Conservation (phyloP, 2,888 invertebrate species). For the Fragum sueziense region DNA sequence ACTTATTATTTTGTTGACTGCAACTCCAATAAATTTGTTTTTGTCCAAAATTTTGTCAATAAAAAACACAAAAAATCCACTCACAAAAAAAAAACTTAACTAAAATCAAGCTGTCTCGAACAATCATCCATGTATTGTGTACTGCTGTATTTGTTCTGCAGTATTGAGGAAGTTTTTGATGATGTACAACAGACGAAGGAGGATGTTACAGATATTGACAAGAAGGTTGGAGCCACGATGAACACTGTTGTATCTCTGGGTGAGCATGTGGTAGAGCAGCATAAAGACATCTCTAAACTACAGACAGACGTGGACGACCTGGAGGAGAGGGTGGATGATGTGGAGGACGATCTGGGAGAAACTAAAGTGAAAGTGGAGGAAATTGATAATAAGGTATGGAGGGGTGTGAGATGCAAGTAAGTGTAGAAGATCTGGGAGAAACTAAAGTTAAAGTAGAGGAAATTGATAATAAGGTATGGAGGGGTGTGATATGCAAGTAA, state of each 20-base stretch:
- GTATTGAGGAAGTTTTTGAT: slow-evolving; percentile 69
- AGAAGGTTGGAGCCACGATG: slow-evolving; percentile 67
- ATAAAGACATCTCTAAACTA: slow-evolving; percentile 61
- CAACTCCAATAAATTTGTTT: no score
- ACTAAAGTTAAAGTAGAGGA: slow-evolving; percentile 74
- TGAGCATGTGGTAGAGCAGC: slow-evolving; percentile 68
- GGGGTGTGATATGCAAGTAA: no score
- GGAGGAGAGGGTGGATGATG: slow-evolving; percentile 65
- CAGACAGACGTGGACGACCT: slow-evolving; percentile 60
- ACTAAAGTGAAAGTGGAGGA: slow-evolving; percentile 74
- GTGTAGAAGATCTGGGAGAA: slow-evolving; percentile 67
- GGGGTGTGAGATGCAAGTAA: no score
- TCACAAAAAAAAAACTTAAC: no score
- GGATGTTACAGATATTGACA: slow-evolving; percentile 67
- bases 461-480: slow-evolving; percentile 77
- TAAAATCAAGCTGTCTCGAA: no score
- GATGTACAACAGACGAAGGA: slow-evolving; percentile 69
- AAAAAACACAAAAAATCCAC: no score
- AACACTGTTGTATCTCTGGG: slow-evolving; percentile 64
- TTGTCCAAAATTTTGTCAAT: no score
- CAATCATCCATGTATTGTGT: no score
- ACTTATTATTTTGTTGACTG: no score
- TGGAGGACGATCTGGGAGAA: slow-evolving; percentile 68
- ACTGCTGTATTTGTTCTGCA: no score
- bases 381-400: slow-evolving; percentile 77